A percentile compares a stretch with the other conserved stretches of the same genome.
These are phyloP conservation scores for Crematogaster levior DNA, from an alignment of 2,888 invertebrate genomes.

Conservation along the genomic window DNA sequence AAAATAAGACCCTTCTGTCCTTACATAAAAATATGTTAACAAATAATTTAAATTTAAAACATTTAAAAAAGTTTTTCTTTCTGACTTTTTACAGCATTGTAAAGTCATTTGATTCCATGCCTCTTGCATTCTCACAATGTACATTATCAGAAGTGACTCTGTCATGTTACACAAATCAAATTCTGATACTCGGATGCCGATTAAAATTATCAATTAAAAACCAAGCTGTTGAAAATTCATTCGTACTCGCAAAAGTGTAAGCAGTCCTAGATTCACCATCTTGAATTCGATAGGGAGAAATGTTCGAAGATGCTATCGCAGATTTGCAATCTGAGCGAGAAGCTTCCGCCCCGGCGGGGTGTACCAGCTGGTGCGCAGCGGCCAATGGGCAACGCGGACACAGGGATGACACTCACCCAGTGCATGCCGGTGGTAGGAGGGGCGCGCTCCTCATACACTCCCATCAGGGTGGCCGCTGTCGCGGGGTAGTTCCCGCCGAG, in stretches of 20 bases:
- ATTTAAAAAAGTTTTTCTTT: background rate
- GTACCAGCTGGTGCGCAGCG: conserved; percentile 45
- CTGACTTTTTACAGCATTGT: background rate
- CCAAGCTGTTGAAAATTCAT: background rate
- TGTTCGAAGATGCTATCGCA: conserved; percentile 25
- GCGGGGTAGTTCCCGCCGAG: conserved; percentile 84
- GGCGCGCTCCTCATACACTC: conserved; percentile 95
- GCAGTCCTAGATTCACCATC: conserved; percentile 30
- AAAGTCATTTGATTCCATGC: background rate
- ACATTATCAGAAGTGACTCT: conserved; percentile 13
- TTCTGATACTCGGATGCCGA: background rate
- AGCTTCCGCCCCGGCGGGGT: conserved; percentile 38
- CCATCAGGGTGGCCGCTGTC: conserved; percentile 90
- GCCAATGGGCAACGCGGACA: conserved; percentile 68
- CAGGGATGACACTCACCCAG: conserved; percentile 90
- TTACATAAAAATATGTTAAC: background rate
- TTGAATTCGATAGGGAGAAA: conserved; percentile 36
- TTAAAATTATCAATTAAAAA: background rate
- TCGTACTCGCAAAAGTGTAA: background rate
- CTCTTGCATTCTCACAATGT: background rate
- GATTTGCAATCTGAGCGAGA: conserved; percentile 19
- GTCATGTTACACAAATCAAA: background rate
- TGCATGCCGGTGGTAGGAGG: conserved; percentile 94
- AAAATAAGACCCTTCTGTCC: background rate
- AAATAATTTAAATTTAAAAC: background rate